Conservation (phyloP, 1,140 invertebrate genomes). For the Cyrtorhinus lividipennis region DNA sequence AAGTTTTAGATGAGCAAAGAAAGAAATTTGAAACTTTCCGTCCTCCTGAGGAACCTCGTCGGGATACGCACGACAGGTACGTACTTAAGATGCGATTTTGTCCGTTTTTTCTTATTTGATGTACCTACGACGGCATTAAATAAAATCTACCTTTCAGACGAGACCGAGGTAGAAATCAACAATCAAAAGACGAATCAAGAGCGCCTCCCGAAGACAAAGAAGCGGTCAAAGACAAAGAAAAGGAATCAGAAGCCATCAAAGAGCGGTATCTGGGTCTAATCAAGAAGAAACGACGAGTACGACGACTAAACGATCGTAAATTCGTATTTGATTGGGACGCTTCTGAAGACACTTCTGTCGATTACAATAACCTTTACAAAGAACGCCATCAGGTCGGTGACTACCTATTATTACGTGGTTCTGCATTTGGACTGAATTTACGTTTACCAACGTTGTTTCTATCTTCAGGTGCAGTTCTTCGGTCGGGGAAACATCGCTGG, state of each 20-base stretch:
- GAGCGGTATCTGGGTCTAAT: slow-evolving; percentile 89
- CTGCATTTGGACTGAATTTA: too few species aligned
- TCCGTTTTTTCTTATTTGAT: background rate
- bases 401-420: too few species aligned
- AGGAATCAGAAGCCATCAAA: slow-evolving; percentile 82
- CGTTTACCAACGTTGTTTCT: background rate
- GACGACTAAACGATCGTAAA: slow-evolving; percentile 92
- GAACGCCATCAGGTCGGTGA: slow-evolving; percentile 76
- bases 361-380: slow-evolving; percentile 96
- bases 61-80: slow-evolving; percentile 24
- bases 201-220: slow-evolving; percentile 37
- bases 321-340: slow-evolving; percentile 99
- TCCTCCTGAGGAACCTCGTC: slow-evolving; percentile 22
- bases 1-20: slow-evolving; percentile 52
- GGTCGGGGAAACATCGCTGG: slow-evolving; percentile 95
- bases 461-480: slow-evolving; percentile 70
- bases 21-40: slow-evolving; percentile 44
- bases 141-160: too few species aligned
- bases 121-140: too few species aligned
- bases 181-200: background rate
- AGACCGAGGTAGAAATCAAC: slow-evolving; percentile 5
- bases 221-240: slow-evolving; percentile 65
- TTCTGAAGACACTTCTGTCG: slow-evolving; percentile 91
- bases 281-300: slow-evolving; percentile 83
- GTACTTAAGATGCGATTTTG: background rate